These are phyloP conservation scores for Sthenelais limicola DNA, from an alignment of 2,888 invertebrate genomes.

Conservation along the genomic window DNA sequence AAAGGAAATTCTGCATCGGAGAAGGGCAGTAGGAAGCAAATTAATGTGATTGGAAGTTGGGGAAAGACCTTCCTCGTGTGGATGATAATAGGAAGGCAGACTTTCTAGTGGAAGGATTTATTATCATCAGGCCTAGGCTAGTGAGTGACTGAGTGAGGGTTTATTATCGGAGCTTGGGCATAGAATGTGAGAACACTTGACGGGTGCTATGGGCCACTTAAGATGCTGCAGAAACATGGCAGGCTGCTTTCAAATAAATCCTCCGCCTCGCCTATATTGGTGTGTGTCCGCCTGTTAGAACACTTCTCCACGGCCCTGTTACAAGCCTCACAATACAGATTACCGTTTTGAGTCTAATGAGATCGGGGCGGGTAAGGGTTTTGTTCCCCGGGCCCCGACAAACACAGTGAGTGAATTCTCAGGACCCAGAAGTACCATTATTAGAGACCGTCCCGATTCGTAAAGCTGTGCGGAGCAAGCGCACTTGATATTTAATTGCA, in stretches of 20 bases:
- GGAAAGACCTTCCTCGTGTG: too few species aligned
- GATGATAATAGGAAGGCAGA: background rate
- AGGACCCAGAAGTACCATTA: conserved; percentile 18
- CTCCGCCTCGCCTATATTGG: conserved; percentile 7
- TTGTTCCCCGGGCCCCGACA: conserved; percentile 25
- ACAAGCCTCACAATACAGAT: conserved; percentile 31
- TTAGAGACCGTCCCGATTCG: conserved; percentile 9
- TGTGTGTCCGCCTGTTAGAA: background rate
- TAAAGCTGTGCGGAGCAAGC: conserved; percentile 13
- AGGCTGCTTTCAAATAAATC: background rate
- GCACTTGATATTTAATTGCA: conserved; percentile 38
- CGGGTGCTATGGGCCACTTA: conserved; percentile 28
- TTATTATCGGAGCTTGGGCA: conserved; percentile 1
- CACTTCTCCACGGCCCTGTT: conserved; percentile 1
- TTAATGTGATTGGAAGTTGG: too few species aligned
- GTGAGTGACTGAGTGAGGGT: background rate
- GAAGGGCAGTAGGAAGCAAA: too few species aligned
- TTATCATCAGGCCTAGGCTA: background rate
- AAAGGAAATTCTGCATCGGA: too few species aligned
- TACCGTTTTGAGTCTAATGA: conserved; percentile 26
- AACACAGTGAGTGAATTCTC: background rate
- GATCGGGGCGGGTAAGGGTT: conserved; percentile 19
- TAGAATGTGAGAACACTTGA: conserved; percentile 27
- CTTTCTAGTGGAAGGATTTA: too few species aligned
- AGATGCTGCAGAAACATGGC: conserved; percentile 2